These are phyloP conservation scores for Ptychobarbus kaznakovi DNA, from an alignment of 2,797 vertebrate genomes.

Conservation along the genomic window DNA sequence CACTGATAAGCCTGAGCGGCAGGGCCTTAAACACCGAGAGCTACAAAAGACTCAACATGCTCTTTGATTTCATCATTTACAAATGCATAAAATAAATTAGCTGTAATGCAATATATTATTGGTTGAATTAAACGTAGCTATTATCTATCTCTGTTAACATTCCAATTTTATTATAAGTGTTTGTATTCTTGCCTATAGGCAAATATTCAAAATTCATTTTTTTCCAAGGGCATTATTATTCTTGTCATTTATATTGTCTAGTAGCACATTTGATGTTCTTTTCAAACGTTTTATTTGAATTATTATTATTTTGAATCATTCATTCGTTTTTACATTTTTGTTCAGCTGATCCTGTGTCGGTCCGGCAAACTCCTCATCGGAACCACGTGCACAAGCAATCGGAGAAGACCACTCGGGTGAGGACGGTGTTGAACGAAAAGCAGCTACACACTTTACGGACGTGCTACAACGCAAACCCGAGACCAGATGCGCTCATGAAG, in stretches of 20 bases:
- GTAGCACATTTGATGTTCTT: not conserved
- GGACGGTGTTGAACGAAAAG: slow-evolving; percentile 96
- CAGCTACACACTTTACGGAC: slow-evolving; percentile 95
- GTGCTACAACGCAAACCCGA: slow-evolving; percentile 95
- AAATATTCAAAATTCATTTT: not conserved
- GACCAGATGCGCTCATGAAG: slow-evolving; percentile 97
- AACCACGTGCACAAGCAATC: slow-evolving; percentile 88
- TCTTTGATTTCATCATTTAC: not conserved
- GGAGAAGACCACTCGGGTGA: slow-evolving; percentile 92
- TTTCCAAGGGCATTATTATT: not conserved
- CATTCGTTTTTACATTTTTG: not conserved
- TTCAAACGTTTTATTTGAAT: not conserved
- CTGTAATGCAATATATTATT: not conserved
- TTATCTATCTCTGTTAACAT: not conserved
- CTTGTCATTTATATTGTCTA: not conserved
- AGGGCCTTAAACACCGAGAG: not conserved
- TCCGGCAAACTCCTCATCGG: slow-evolving; percentile 85
- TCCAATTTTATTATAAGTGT: not conserved
- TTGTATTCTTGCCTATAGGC: not conserved
- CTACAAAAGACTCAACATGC: not conserved
- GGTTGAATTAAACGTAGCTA: not conserved
- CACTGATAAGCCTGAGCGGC: slow-evolving; percentile 24
- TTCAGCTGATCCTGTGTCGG: slow-evolving; percentile 78
- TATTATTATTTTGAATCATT: not conserved
- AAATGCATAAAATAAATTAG: not conserved